A percentile compares a stretch with the other conserved stretches of the same genome.
These are phyloP conservation scores for Pectinophora gossypiella DNA, from an alignment of 1,140 invertebrate genomes.

Conservation along the genomic window DNA sequence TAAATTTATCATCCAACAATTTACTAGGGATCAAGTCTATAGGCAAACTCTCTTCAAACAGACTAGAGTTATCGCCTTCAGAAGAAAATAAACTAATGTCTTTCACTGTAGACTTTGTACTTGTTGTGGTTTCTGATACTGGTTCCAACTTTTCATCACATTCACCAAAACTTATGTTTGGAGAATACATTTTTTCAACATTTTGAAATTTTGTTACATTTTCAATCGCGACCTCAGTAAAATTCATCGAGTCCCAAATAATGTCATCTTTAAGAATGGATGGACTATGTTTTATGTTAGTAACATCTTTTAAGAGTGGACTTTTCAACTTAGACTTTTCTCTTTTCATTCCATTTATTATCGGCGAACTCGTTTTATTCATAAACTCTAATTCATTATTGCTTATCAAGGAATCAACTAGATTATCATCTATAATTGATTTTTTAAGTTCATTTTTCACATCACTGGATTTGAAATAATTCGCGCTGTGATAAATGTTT, in stretches of 20 bases:
- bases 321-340: not conserved
- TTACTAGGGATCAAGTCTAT: conserved; percentile 47
- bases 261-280: conserved; percentile 30
- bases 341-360: not conserved
- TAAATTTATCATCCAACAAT: conserved; percentile 26
- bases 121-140: conserved; percentile 12
- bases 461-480: not conserved
- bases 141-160: conserved; percentile 21
- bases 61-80: conserved; percentile 56
- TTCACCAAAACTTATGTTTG: conserved; percentile 50
- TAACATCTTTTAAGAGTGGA: not conserved
- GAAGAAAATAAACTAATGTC: conserved; percentile 62
- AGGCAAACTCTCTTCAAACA: conserved; percentile 74
- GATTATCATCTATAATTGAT: not conserved
- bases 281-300: not conserved
- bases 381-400: not conserved
- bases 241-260: conserved; percentile 51
- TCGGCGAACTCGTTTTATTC: not conserved
- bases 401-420: not conserved
- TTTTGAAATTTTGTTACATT: conserved; percentile 41
- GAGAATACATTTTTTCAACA: conserved; percentile 38
- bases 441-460: not conserved
- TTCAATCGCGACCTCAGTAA: conserved; percentile 37
- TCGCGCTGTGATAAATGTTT: not conserved
- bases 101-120: conserved; percentile 28